These are phyloP conservation scores for Scytalopus superciliaris DNA, from an alignment of 2,113 vertebrate species.

Conservation along the genomic window DNA sequence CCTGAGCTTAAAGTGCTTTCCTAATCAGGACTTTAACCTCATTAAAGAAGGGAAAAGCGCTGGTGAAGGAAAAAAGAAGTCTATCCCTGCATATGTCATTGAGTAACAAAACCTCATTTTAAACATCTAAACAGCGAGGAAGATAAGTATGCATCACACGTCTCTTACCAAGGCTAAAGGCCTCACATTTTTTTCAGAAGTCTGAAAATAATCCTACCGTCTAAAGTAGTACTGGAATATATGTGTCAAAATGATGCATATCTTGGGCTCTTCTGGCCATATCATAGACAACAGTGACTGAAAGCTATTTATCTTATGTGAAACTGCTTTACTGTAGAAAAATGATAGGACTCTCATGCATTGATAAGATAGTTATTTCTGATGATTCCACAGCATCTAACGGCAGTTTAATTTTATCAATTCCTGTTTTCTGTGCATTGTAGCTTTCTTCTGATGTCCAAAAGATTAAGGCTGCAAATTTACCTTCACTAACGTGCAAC, in stretches of 20 bases:
- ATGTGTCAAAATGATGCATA: constrained; percentile 74
- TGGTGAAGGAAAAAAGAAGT: not conserved
- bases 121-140: not conserved
- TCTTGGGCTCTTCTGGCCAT: constrained; percentile 30
- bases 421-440: constrained; percentile 15
- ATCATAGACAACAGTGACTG: constrained; percentile 66
- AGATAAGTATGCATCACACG: constrained; percentile 11
- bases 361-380: constrained; percentile 70
- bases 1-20: not conserved
- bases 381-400: constrained; percentile 60
- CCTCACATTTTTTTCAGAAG: constrained; percentile 37
- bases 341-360: constrained; percentile 68
- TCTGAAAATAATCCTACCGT: constrained; percentile 47
- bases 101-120: not conserved
- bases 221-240: constrained; percentile 66
- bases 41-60: not conserved
- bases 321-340: constrained; percentile 71
- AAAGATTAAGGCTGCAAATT: constrained; percentile 58
- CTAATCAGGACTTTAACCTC: constrained; percentile 5
- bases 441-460: constrained; percentile 48
- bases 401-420: constrained; percentile 63
- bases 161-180: constrained; percentile 18
- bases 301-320: constrained; percentile 72
- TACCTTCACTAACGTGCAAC: constrained; percentile 34
- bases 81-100: not conserved